A percentile compares a stretch with the other conserved stretches of the same genome.
These are phyloP conservation scores for Neosilurus hyrtlii DNA, from an alignment of 2,797 vertebrate genomes.

Conservation along the genomic window DNA sequence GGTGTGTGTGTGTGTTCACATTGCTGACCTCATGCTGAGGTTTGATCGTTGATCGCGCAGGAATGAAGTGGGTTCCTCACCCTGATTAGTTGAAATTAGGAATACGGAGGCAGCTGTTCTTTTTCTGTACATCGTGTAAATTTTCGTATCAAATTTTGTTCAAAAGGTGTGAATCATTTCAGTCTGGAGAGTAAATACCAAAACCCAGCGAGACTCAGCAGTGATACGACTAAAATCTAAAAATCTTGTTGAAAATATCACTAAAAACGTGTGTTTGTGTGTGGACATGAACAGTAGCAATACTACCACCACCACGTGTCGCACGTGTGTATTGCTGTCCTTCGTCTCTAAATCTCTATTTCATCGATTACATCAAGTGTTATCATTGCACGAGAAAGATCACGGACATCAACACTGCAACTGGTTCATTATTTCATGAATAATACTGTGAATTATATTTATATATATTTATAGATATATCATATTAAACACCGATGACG, in stretches of 20 bases:
- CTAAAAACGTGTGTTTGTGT: slow-evolving; percentile 27
- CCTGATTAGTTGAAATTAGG: slow-evolving; percentile 33
- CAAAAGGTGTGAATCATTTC: slow-evolving; percentile 71
- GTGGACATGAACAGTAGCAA: slow-evolving; percentile 34
- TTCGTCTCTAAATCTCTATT: slow-evolving; percentile 52
- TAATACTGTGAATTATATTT: slow-evolving; percentile 50
- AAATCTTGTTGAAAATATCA: slow-evolving; percentile 31
- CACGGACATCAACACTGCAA: slow-evolving; percentile 75
- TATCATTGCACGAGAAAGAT: slow-evolving; percentile 85
- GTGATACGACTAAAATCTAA: slow-evolving; percentile 66
- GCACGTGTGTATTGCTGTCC: slow-evolving; percentile 41
- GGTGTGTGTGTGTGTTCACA: slow-evolving; percentile 71
- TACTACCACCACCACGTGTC: background rate
- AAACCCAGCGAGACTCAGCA: slow-evolving; percentile 77
- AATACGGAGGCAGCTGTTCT: slow-evolving; percentile 71
- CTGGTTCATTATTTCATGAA: slow-evolving; percentile 65
- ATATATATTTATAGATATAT: slow-evolving; percentile 33
- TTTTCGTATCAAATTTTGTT: slow-evolving; percentile 76
- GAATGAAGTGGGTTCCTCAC: slow-evolving; percentile 1
- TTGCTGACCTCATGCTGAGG: slow-evolving; percentile 78
- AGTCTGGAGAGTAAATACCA: slow-evolving; percentile 92
- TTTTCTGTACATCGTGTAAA: slow-evolving; percentile 72
- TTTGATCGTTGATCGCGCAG: slow-evolving; percentile 81
- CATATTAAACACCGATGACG: slow-evolving; percentile 74
- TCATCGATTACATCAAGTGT: slow-evolving; percentile 75